These are phyloP conservation scores for Orientallactaga bullata DNA, from an alignment of 2,113 vertebrate species.

Conservation along the genomic window DNA sequence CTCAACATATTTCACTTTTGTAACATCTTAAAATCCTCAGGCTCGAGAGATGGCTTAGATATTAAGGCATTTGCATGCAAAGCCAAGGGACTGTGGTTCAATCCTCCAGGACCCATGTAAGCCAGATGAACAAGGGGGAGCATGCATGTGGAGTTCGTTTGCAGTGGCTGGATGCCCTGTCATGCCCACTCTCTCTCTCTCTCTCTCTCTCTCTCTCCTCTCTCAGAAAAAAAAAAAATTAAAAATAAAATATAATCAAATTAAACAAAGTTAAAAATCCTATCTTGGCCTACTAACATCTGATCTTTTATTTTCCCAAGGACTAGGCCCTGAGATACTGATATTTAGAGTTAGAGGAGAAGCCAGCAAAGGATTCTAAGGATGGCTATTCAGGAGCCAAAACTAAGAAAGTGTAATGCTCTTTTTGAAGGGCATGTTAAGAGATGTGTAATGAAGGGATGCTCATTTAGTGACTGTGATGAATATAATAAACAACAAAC, in stretches of 20 bases:
- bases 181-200: no score
- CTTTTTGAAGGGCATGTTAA: neutral
- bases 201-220: no score
- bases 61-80: no score
- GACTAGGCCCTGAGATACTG: fast-evolving
- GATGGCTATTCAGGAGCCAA: neutral
- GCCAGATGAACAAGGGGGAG: no score
- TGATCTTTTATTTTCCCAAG: neutral
- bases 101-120: no score
- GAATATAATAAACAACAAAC: neutral
- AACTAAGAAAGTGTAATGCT: neutral
- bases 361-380: neutral
- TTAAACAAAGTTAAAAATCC: neutral
- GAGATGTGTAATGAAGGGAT: neutral
- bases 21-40: no score
- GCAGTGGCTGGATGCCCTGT: no score
- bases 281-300: neutral
- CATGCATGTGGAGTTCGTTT: no score
- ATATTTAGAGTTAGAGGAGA: neutral
- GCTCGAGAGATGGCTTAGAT: no score
- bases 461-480: neutral
- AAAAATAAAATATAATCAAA: no score
- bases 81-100: no score
- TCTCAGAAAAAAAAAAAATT: no score
- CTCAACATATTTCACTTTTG: neutral